These are phyloP conservation scores for Prinia subflava DNA, from an alignment of 2,113 vertebrate genomes.

Conservation along the genomic window DNA sequence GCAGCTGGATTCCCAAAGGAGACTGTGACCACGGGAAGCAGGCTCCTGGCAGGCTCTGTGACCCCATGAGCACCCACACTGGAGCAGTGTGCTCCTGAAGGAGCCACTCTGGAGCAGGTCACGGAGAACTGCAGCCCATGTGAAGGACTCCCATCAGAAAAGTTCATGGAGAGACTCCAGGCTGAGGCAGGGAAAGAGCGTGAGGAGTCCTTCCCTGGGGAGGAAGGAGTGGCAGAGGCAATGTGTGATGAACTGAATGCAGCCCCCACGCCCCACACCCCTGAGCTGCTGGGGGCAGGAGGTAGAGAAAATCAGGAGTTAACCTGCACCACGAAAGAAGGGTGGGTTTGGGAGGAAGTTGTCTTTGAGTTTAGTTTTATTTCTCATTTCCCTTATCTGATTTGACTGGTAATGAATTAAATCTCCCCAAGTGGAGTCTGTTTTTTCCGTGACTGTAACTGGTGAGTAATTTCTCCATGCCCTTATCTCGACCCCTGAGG, in stretches of 20 bases:
- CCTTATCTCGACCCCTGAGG: fast-evolving
- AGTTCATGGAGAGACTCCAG: background rate
- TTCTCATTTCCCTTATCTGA: background rate
- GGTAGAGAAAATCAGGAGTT: background rate
- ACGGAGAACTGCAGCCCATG: background rate
- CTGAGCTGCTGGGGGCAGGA: background rate
- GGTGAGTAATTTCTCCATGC: background rate
- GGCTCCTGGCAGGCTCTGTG: background rate
- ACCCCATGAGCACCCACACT: background rate
- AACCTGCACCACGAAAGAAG: background rate
- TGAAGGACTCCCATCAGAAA: background rate
- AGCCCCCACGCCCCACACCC: background rate
- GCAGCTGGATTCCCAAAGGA: background rate
- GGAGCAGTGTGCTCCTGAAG: background rate
- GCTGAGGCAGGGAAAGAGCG: background rate
- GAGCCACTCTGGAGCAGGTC: background rate
- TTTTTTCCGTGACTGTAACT: background rate
- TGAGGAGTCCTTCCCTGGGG: background rate
- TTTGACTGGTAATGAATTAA: background rate
- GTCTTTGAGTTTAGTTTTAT: background rate
- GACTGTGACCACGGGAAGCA: background rate
- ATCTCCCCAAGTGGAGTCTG: no score
- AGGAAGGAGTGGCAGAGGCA: background rate
- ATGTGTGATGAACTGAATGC: background rate
- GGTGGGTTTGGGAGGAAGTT: background rate